A percentile compares a stretch with the other conserved stretches of the same genome.
Conservation (phyloP, 2,797 vertebrate species). For the Somateria mollissima region DNA sequence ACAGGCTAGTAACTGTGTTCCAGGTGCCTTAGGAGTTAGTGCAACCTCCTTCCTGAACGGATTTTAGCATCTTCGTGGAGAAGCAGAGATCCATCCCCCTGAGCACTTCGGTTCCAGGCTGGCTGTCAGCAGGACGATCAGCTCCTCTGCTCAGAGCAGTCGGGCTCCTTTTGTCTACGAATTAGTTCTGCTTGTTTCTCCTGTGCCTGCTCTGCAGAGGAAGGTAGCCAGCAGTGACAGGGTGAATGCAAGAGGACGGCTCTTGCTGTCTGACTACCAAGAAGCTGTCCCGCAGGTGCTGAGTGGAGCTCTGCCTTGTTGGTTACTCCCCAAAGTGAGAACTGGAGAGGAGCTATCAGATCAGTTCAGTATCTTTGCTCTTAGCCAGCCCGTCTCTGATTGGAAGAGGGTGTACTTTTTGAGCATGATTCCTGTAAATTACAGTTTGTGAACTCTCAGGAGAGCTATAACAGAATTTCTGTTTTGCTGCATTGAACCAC, state of each 20-base stretch:
- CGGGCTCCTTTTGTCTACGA: accelerated
- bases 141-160: neutral
- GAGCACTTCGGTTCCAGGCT: neutral
- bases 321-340: neutral
- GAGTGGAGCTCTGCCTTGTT: neutral
- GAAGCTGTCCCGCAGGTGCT: neutral
- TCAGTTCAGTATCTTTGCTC: neutral
- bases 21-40: neutral
- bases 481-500: slow-evolving; percentile 60
- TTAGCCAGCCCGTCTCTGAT: neutral
- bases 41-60: neutral
- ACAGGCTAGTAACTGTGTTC: neutral
- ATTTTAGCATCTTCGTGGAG: neutral
- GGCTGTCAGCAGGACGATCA: neutral
- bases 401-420: slow-evolving; percentile 57
- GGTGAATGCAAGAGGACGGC: neutral
- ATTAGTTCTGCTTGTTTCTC: neutral
- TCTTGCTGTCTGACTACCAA: accelerated
- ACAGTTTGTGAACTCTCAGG: slow-evolving; percentile 27
- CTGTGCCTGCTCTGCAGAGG: accelerated
- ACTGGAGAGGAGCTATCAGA: neutral
- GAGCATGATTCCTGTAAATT: slow-evolving; percentile 72
- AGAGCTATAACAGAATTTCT: slow-evolving; percentile 58
- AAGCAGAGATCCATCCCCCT: neutral
- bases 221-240: accelerated